phyloP scores from a whole-genome alignment of 2,888 invertebrate species.

The Drosophila percnosoma region DNA sequence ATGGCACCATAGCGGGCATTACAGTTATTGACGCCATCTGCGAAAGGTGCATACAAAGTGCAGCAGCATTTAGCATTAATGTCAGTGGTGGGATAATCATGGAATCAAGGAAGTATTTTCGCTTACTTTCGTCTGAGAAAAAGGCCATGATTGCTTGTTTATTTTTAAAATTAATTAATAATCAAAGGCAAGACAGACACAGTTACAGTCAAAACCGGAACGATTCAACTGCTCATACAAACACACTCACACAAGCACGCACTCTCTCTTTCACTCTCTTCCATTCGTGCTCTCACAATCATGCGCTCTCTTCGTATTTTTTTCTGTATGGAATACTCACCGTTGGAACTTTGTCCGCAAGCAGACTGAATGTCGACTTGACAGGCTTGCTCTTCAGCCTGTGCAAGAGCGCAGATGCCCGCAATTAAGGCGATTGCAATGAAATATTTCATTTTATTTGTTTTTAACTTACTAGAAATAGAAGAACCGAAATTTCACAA shows the following conservation, averaged over 20 bases:
- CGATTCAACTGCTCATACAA: conserved; percentile 9
- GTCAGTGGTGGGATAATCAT: conserved; percentile 6
- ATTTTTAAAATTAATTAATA: conserved; percentile 55
- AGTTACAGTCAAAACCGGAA: conserved; percentile 55
- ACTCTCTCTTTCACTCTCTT: conserved; percentile 39
- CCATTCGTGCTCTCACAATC: conserved; percentile 33
- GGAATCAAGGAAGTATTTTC: conserved; percentile 42
- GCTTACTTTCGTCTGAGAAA: conserved; percentile 81
- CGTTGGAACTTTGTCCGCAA: conserved; percentile 42
- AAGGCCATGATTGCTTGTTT: conserved; percentile 81
- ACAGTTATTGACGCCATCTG: conserved; percentile 59
- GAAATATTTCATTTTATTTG: conserved; percentile 86
- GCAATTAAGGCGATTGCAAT: conserved; percentile 85
- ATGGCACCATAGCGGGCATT: conserved; percentile 79
- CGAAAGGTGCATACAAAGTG: conserved; percentile 16
- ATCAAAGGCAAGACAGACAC: conserved; percentile 53
- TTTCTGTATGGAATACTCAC: conserved; percentile 63
- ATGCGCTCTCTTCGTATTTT: conserved; percentile 22
- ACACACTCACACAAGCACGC: conserved; percentile 4
- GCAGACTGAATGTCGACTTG: conserved; percentile 42
- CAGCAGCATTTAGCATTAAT: conserved; percentile 10
- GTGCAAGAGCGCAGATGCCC: conserved; percentile 84
- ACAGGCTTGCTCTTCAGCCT: conserved; percentile 83
- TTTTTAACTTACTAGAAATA: conserved; percentile 46
- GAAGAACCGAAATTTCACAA: conserved; percentile 62